These are phyloP conservation scores for Volucella zonaria DNA, from an alignment of 2,888 invertebrate genomes.

Conservation along the genomic window DNA sequence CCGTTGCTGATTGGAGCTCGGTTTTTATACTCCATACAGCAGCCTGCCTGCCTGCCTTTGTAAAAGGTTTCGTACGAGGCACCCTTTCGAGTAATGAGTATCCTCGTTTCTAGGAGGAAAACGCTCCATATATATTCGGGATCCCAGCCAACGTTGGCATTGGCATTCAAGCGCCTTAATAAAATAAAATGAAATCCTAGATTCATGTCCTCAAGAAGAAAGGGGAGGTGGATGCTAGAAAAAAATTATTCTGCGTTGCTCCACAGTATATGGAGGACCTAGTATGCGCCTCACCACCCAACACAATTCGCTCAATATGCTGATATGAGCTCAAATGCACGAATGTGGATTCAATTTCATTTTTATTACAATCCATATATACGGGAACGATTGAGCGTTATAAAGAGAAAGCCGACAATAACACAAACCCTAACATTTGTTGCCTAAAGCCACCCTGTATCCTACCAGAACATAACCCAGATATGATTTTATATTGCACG, in stretches of 20 bases:
- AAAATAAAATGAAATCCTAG: conserved; percentile 71
- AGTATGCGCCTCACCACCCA: conserved; percentile 10
- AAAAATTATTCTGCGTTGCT: conserved; percentile 37
- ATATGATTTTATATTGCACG: conserved; percentile 73
- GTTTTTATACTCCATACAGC: conserved; percentile 46
- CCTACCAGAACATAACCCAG: conserved; percentile 38
- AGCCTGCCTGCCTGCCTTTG: conserved; percentile 20
- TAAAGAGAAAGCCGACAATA: conserved; percentile 58
- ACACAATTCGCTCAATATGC: conserved; percentile 67
- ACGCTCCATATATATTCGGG: conserved; percentile 38
- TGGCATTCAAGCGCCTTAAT: conserved; percentile 69
- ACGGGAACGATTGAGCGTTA: conserved; percentile 53
- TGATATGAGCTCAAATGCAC: conserved; percentile 74
- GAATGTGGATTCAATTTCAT: conserved; percentile 76
- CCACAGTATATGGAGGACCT: conserved; percentile 6
- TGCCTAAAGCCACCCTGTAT: conserved; percentile 57
- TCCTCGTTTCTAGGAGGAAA: conserved; percentile 38
- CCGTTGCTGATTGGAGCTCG: conserved; percentile 62
- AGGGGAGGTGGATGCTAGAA: conserved; percentile 25
- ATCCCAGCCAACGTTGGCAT: conserved; percentile 1
- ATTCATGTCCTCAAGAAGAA: conserved; percentile 62
- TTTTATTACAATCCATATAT: conserved; percentile 75
- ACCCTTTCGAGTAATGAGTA: conserved; percentile 61
- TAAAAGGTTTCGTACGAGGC: conserved; percentile 30
- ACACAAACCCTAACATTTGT: conserved; percentile 50